Percentiles rank a stretch among this genome's conserved stretches.
These are phyloP conservation scores for Gila orcuttii DNA, from an alignment of 2,113 vertebrate species.

Conservation along the genomic window DNA sequence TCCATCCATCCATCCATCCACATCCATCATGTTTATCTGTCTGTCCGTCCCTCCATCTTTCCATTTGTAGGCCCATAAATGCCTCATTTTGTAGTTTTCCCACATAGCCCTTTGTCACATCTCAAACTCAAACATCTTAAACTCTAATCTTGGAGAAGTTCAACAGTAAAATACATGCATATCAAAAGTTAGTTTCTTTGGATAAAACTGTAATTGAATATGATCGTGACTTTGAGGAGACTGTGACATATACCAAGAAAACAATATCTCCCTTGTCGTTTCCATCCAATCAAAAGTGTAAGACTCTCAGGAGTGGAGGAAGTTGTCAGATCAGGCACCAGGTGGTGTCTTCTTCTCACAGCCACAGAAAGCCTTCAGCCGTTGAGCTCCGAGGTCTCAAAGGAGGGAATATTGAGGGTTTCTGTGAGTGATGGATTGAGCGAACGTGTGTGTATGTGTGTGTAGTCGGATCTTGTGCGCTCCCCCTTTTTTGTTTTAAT, in stretches of 20 bases:
- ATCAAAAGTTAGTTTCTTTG: no score
- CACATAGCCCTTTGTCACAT: neutral
- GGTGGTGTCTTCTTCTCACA: slow-evolving; percentile 24
- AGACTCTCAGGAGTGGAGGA: slow-evolving; percentile 18
- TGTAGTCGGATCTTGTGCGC: slow-evolving; percentile 25
- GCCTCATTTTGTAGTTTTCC: neutral
- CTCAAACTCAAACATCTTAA: neutral
- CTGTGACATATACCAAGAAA: neutral
- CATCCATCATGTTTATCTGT: no score
- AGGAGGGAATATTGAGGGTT: slow-evolving; percentile 15
- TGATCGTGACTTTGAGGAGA: neutral
- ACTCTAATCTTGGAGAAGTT: slow-evolving; percentile 1
- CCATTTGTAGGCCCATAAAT: neutral
- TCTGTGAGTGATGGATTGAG: slow-evolving; percentile 31
- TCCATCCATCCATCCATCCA: no score
- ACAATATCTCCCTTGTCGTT: neutral
- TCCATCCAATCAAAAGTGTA: slow-evolving; percentile 23
- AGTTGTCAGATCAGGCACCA: slow-evolving; percentile 38
- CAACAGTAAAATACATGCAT: neutral
- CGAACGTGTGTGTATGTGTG: slow-evolving; percentile 44
- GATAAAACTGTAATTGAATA: neutral
- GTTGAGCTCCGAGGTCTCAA: slow-evolving; percentile 16
- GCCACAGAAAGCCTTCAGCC: slow-evolving; percentile 35
- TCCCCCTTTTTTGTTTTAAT: slow-evolving; percentile 58
- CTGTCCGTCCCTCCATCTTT: neutral